Evolutionary conservation across 2,797 vertebrate genomes (phyloP).

Genomic region (Lepilemur septentrionalis): DNA sequence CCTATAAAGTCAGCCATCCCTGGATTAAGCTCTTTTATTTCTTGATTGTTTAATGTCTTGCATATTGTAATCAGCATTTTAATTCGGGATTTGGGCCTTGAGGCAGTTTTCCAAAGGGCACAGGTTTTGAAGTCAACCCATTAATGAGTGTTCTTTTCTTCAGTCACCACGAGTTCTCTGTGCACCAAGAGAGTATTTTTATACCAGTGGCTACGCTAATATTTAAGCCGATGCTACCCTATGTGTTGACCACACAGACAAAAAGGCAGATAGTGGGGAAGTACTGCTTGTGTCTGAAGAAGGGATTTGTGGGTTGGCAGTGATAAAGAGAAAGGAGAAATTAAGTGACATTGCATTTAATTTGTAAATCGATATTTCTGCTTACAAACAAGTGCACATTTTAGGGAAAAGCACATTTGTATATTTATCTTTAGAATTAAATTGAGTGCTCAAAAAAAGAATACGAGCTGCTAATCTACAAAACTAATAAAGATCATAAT

Average conservation of each 20-base stretch:
- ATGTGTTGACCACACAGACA: neutral
- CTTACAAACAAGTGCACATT: neutral
- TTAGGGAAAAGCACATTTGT: neutral
- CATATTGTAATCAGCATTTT: conserved; percentile 38
- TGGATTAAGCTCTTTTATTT: conserved; percentile 51
- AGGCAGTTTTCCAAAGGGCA: conserved; percentile 2
- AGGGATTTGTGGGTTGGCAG: neutral
- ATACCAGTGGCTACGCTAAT: neutral
- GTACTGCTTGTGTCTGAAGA: neutral
- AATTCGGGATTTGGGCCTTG: conserved; percentile 39
- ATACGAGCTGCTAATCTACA: neutral
- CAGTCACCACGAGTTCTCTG: neutral
- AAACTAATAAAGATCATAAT: neutral
- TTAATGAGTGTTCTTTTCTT: conserved; percentile 2
- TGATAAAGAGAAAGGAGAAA: neutral
- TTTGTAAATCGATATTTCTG: neutral
- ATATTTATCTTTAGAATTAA: conserved; percentile 7
- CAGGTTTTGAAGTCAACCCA: conserved; percentile 35
- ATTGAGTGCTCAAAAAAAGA: neutral
- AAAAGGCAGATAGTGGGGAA: neutral
- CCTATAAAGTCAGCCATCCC: conserved; percentile 25
- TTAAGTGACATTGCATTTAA: neutral
- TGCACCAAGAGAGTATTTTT: neutral
- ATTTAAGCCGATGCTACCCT: neutral
- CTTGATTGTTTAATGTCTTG: conserved; percentile 48